Base-by-base conservation (phyloP, 2,113 vertebrate species). In the Rhynchopsitta pachyrhyncha region DNA sequence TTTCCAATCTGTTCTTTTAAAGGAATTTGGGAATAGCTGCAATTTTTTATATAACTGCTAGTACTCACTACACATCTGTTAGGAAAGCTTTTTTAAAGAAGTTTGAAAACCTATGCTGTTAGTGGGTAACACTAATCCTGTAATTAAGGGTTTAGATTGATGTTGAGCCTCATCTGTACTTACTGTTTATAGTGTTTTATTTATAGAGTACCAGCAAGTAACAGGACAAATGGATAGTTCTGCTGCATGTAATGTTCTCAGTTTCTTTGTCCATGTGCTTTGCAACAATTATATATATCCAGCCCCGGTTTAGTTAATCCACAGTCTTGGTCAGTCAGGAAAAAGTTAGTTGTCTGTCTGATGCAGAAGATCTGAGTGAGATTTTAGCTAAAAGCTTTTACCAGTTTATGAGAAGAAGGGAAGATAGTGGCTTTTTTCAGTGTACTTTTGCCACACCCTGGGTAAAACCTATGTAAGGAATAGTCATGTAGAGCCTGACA, bases 201-300 rank as follows among this genome's bases (percentile, higher is more conserved):
- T 92, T 82, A 76, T 78, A 67, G 75, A 69, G 29, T 59, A 76
- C n/a, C 27, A 76, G 17, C 42, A 59, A 55, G 42, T 87, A 92
- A 71, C 47, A 79, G 59, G 44, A 91, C 35, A 75, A 88, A 42
- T 31, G 33, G 24, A 24, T 8, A 27, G 33, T 76, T 91, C 14
- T 70, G 29, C 71, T 78, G 6, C 13, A 84, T 1, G 2, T 10
- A 17, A 20, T 59, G 24, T 11, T 89, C 17, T 66, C 12, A 3
- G 0, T 52, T 55, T 75, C 44, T 67, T 64, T 91, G 41, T 20
- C 13, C n/a, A 1, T 11, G 7, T 94, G n/a, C 29, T 87, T 42
- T 62, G 17, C 29, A 62, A 1, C 0, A 0, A 0, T 37, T 52
- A 2, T 2, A 27, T 2, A 27, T 29, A 31, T 64, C 28, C 84